These are phyloP conservation scores for Gymnothorax reevesii DNA, from an alignment of 2,797 vertebrate genomes.

Conservation along the genomic window DNA sequence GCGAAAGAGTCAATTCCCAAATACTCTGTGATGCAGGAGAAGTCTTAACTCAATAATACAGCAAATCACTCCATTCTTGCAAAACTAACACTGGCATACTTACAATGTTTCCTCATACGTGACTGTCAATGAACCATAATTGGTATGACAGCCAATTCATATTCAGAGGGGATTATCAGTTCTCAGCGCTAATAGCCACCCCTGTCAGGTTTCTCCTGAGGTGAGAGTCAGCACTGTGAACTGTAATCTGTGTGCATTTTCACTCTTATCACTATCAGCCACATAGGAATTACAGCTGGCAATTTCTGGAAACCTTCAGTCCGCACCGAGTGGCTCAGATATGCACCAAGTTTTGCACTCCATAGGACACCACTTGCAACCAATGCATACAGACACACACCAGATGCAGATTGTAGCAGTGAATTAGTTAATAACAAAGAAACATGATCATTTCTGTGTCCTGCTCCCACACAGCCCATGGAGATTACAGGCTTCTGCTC, in stretches of 20 bases:
- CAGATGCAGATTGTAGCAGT: neutral
- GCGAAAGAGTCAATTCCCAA: neutral
- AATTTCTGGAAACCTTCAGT: too few relatives aligned
- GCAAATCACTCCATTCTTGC: neutral
- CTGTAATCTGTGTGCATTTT: too few relatives aligned
- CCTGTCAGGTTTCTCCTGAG: too few relatives aligned
- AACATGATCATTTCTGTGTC: neutral
- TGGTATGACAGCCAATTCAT: neutral
- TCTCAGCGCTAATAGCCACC: neutral
- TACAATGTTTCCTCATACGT: neutral
- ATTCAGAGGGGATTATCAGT: neutral
- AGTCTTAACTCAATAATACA: neutral
- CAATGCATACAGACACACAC: too few relatives aligned
- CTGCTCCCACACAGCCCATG: neutral
- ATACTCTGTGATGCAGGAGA: neutral
- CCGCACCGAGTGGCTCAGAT: neutral
- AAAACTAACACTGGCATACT: neutral
- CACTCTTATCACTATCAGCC: too few relatives aligned
- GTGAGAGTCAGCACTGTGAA: too few relatives aligned
- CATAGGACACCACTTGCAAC: neutral
- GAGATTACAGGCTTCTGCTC: neutral
- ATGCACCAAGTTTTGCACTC: neutral
- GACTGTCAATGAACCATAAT: neutral
- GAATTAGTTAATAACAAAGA: neutral
- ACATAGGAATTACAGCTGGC: too few relatives aligned